A percentile compares a stretch with the other conserved stretches of the same genome.
Conservation (phyloP, 1,140 invertebrate genomes). For the Drosophila tsacasi region DNA sequence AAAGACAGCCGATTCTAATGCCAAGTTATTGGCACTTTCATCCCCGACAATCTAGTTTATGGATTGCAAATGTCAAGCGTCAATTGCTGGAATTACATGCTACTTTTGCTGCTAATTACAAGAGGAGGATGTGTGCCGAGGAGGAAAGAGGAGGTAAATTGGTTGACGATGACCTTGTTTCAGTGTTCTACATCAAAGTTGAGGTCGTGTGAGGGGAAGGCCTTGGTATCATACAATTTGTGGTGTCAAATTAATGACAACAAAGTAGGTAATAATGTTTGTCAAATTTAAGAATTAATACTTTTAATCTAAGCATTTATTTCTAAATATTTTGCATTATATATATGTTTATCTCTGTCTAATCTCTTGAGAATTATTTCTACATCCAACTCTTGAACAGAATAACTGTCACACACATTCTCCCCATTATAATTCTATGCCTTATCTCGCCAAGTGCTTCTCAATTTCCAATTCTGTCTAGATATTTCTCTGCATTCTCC, state of each 20-base stretch:
- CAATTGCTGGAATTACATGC: slow-evolving; percentile 23
- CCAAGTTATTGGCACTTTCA: slow-evolving; percentile 60
- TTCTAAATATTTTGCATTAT: background rate
- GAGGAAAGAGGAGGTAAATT: slow-evolving; percentile 15
- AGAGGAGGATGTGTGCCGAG: slow-evolving; percentile 4
- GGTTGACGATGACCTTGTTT: slow-evolving; percentile 10
- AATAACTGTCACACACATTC: slow-evolving; percentile 17
- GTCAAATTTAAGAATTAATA: background rate
- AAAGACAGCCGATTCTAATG: slow-evolving; percentile 47
- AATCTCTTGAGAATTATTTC: background rate
- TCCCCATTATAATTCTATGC: background rate
- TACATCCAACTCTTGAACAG: background rate
- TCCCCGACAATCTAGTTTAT: slow-evolving; percentile 31
- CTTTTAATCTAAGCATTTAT: background rate
- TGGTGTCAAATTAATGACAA: background rate
- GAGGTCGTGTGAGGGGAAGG: background rate
- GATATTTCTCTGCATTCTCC: slow-evolving; percentile 17
- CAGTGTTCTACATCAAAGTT: slow-evolving; percentile 1
- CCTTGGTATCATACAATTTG: slow-evolving; percentile 3
- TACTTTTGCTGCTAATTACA: slow-evolving; percentile 16
- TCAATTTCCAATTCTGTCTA: slow-evolving; percentile 29
- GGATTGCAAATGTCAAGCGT: slow-evolving; percentile 28
- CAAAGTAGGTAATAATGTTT: background rate
- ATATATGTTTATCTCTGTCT: background rate
- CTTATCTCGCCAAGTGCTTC: slow-evolving; percentile 22